phyloP scores from a whole-genome alignment of 2,113 vertebrate genomes.

The Motacilla tschutschensis region DNA sequence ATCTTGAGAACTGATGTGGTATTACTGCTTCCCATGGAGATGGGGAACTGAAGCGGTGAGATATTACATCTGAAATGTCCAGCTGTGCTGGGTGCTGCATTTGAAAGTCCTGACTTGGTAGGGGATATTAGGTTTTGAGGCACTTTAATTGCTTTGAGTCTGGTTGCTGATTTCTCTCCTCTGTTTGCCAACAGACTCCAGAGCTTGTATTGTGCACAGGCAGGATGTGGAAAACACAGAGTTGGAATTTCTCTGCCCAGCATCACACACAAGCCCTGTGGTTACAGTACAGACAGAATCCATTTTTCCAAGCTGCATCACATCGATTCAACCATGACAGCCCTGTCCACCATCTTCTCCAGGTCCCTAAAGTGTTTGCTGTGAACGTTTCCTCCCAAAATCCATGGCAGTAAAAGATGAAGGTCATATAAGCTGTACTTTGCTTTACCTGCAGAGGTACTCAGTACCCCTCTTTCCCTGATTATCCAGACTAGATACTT shows the following conservation, averaged over 20 bases:
- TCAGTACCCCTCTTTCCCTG: background rate
- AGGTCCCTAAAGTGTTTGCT: background rate
- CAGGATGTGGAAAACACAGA: background rate
- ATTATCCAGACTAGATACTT: background rate
- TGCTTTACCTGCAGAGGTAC: background rate
- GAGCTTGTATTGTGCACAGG: background rate
- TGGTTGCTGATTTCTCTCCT: background rate
- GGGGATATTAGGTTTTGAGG: background rate
- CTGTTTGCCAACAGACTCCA: background rate
- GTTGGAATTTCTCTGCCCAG: background rate
- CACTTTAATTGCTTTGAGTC: background rate
- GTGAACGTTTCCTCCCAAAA: background rate
- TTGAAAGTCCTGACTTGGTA: background rate
- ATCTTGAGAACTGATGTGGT: background rate
- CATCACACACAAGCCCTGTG: background rate
- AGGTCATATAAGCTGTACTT: background rate
- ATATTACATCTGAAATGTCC: slow-evolving; percentile 2
- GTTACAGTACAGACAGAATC: background rate
- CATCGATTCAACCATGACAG: background rate
- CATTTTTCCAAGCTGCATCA: background rate
- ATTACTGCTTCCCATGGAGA: background rate
- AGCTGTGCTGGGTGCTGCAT: background rate
- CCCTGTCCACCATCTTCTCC: accelerated
- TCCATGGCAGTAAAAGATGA: background rate
- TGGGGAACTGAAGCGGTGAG: background rate